Percentiles rank a stretch among this genome's conserved stretches.
Conservation (phyloP, 2,797 vertebrate species). For the Sebastes variabilis region DNA sequence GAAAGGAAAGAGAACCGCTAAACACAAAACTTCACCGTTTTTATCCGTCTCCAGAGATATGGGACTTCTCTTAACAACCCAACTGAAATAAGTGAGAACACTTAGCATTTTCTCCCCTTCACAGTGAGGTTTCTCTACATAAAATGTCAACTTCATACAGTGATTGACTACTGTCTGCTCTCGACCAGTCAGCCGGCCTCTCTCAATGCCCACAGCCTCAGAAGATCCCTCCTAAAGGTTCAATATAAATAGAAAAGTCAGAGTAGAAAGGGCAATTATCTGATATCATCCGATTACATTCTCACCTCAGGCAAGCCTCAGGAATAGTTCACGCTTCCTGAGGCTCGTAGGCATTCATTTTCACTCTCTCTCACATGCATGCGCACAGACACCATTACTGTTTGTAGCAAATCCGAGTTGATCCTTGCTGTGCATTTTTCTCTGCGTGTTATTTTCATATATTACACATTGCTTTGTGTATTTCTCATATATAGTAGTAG, state of each 20-base stretch:
- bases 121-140: not conserved
- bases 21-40: slow-evolving; percentile 42
- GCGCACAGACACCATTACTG: not conserved
- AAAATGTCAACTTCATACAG: not conserved
- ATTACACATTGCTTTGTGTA: not conserved
- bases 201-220: not conserved
- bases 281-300: slow-evolving; percentile 43
- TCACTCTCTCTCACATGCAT: not conserved
- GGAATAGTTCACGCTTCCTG: slow-evolving; percentile 7
- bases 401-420: not conserved
- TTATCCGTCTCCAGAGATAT: slow-evolving; percentile 39
- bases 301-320: slow-evolving; percentile 19
- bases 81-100: slow-evolving; percentile 23
- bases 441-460: not conserved
- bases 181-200: not conserved
- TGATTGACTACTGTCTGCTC: not conserved
- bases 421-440: not conserved
- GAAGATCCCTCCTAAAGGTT: not conserved
- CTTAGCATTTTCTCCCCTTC: slow-evolving; percentile 11
- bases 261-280: slow-evolving; percentile 41
- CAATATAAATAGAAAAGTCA: slow-evolving; percentile 35
- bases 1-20: slow-evolving; percentile 14
- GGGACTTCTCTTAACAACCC: slow-evolving; percentile 32
- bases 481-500: slow-evolving; percentile 14
- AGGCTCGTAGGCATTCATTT: slow-evolving; percentile 30